Evolutionary conservation across 53 echinoderm and acorn worm species (phyloP).

Genomic region (Paracentrotus lividus): DNA sequence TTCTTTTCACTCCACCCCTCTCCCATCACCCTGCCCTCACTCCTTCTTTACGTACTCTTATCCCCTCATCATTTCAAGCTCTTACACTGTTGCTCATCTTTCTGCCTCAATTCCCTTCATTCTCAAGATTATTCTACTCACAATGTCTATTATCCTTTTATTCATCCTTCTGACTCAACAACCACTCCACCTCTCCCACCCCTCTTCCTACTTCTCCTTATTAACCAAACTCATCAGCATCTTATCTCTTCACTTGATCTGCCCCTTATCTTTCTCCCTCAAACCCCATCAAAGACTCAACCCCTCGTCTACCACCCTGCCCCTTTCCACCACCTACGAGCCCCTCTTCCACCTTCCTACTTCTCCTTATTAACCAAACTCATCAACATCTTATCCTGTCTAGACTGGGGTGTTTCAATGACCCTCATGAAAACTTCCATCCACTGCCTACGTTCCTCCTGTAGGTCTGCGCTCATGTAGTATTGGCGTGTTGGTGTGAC

Average conservation of each 20-base stretch:
- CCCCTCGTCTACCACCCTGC: too few species aligned
- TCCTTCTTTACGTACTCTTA: background rate
- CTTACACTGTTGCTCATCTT: too few species aligned
- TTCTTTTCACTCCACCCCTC: background rate
- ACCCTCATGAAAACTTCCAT: conserved; percentile 82
- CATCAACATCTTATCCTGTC: conserved; percentile 68
- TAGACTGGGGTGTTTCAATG: conserved; percentile 76
- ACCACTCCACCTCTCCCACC: background rate
- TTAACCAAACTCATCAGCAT: conserved; percentile 1
- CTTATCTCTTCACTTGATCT: too few species aligned
- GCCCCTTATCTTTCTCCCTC: too few species aligned
- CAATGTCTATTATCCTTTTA: too few species aligned
- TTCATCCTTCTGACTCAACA: too few species aligned
- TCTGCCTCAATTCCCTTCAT: too few species aligned
- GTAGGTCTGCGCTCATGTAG: conserved; percentile 92
- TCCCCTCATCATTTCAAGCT: too few species aligned
- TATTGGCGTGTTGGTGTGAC: conserved; percentile 94
- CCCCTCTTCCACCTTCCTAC: too few species aligned
- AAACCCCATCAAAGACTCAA: too few species aligned
- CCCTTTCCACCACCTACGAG: too few species aligned
- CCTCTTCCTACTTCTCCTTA: background rate
- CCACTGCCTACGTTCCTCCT: conserved; percentile 87
- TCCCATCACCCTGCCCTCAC: background rate
- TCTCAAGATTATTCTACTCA: too few species aligned
- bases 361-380: conserved; percentile 59